Evolutionary conservation across 1,140 invertebrate species (phyloP), one percentile per base, ranked within the genome.

Genomic region (Scaptomyza graminum): DNA sequence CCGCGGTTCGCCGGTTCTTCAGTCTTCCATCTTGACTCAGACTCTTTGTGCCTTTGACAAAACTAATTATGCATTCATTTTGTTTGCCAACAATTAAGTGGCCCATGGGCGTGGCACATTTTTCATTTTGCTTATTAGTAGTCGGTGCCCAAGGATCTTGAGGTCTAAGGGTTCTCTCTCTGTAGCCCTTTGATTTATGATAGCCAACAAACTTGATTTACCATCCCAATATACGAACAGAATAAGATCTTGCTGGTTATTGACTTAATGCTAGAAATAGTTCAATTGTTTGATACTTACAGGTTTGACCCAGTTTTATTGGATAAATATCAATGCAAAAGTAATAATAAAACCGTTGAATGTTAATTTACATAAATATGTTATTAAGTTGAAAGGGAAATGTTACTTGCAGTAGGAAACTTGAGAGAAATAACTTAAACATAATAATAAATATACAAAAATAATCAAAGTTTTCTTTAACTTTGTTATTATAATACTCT

Each of bases 21-120:
- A 28, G 34, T 46, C 22, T 22, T 1, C 18, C n/a, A 15, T 22
- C 18, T 31, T 15, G n/a, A 57, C 43, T 28, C 54, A 28, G 15
- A 44, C 18, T 41, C 52, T 54, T 22, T 31, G 5, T 31, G 62
- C 63, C 79, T 75, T 80, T 65, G 37, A 77, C 64, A 76, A 79
- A 83, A 88, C 83, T 88, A 79, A 87, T 87, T 87, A 87, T 88
- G 83, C 79, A 87, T 87, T 87, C 83, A 88, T 88, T 87, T 88
- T 79, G 83, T 82, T 87, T 87, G 83, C 83, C 83, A 83, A 87
- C 83, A 87, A 87, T 87, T 87, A 87, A 88, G 79, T 88, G 71
- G 75, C 68, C 79, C 59, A 37, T 52, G 73, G 83, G 83, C 83
- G 83, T 88, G 83, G 71, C 76, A 46, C 76, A 87, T 87, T 79